Percentiles rank a stretch among this genome's conserved stretches.
These are phyloP conservation scores for Drosophila acutilabella DNA, from an alignment of 2,888 invertebrate genomes.

Conservation along the genomic window DNA sequence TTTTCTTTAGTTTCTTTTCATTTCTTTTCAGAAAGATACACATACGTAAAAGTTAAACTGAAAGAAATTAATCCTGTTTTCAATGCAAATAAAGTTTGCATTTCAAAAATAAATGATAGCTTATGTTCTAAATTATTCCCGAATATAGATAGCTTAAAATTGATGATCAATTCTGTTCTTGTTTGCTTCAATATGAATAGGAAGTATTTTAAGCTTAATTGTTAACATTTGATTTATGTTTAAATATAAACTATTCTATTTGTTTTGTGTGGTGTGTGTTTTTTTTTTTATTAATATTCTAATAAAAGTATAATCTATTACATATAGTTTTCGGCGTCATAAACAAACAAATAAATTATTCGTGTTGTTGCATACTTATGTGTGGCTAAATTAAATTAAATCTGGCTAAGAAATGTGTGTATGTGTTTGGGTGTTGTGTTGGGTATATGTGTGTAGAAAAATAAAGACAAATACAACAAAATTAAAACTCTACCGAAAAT, in stretches of 20 bases:
- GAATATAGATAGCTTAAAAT: slow-evolving; percentile 50
- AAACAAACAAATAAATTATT: slow-evolving; percentile 38
- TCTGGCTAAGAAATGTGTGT: slow-evolving; percentile 19
- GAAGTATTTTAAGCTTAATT: slow-evolving; percentile 41
- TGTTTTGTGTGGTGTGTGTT: slow-evolving; percentile 29
- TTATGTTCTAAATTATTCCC: slow-evolving; percentile 36
- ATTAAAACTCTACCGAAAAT: background rate
- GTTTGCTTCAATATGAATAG: slow-evolving; percentile 35
- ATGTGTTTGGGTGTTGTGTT: background rate
- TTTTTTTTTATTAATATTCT: slow-evolving; percentile 13
- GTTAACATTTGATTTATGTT: slow-evolving; percentile 65
- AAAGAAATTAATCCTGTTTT: slow-evolving; percentile 15
- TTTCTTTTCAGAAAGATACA: slow-evolving; percentile 20
- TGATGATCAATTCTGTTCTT: slow-evolving; percentile 36
- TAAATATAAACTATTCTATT: slow-evolving; percentile 52
- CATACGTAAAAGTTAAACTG: slow-evolving; percentile 42
- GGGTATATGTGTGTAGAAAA: slow-evolving; percentile 15
- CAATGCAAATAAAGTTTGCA: slow-evolving; percentile 17
- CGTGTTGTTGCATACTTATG: slow-evolving; percentile 23
- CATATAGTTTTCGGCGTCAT: slow-evolving; percentile 17
- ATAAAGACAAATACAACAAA: slow-evolving; percentile 38
- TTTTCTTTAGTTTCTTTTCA: background rate
- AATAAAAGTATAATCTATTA: slow-evolving; percentile 28
- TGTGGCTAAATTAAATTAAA: slow-evolving; percentile 21
- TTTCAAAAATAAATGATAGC: slow-evolving; percentile 18